Conservation (phyloP, 1,140 invertebrate species). For the Trichonephila inaurata region DNA sequence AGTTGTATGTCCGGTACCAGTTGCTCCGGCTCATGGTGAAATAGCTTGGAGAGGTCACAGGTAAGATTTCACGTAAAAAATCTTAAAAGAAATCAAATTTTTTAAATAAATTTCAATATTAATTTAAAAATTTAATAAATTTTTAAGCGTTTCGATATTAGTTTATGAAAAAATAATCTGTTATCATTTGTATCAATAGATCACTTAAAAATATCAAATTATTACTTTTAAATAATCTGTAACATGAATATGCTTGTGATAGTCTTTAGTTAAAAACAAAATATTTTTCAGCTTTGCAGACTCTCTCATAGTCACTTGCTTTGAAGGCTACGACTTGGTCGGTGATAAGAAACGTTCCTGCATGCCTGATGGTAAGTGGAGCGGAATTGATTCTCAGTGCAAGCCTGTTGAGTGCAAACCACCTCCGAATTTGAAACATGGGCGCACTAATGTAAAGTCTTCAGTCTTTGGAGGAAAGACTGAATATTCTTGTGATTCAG, state of each 20-base stretch:
- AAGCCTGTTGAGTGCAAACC: constrained; percentile 75
- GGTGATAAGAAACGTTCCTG: constrained; percentile 83
- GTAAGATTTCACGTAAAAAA: not conserved
- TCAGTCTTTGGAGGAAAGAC: constrained; percentile 48
- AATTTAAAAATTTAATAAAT: not conserved
- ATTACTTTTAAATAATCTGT: not conserved
- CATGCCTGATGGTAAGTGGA: constrained; percentile 87
- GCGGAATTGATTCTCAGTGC: constrained; percentile 81
- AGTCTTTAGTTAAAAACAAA: not conserved
- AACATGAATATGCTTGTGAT: not conserved
- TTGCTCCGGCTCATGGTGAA: constrained; percentile 64
- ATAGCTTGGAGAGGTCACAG: constrained; percentile 66
- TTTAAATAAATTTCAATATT: not conserved
- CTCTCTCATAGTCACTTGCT: constrained; percentile 89
- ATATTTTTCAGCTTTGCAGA: constrained; percentile 81
- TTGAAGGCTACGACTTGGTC: constrained; percentile 88
- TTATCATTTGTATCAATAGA: too few relatives aligned
- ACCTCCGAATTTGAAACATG: constrained; percentile 36
- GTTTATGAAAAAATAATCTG: not conserved
- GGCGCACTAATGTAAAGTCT: constrained; percentile 45
- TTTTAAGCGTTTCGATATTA: not conserved
- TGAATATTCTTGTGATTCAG: constrained; percentile 80
- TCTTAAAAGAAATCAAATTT: not conserved
- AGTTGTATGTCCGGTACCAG: constrained; percentile 75
- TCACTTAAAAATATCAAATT: too few relatives aligned